These are phyloP conservation scores for Leistus spinibarbis DNA, from an alignment of 2,888 invertebrate genomes.

Conservation along the genomic window DNA sequence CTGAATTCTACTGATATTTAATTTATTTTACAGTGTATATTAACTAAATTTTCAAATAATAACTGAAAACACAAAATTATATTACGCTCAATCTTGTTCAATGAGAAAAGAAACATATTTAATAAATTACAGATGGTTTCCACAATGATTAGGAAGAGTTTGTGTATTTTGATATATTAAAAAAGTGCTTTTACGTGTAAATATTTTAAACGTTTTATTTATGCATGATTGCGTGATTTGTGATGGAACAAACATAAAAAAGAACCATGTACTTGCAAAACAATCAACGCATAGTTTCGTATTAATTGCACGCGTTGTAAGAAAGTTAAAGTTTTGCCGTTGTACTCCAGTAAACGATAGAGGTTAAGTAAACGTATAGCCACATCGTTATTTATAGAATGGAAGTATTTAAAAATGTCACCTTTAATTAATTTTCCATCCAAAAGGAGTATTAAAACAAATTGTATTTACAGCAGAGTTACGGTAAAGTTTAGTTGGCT, in stretches of 20 bases:
- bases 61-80: too few relatives aligned
- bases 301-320: neutral
- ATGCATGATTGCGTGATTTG: neutral
- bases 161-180: neutral
- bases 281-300: neutral
- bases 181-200: neutral
- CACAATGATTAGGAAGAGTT: too few relatives aligned
- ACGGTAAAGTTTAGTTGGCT: neutral
- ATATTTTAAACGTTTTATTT: neutral
- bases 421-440: neutral
- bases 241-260: neutral
- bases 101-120: too few relatives aligned
- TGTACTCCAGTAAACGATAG: too few relatives aligned
- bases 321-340: neutral
- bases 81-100: too few relatives aligned
- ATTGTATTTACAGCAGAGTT: neutral
- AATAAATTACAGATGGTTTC: too few relatives aligned
- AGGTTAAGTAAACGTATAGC: too few relatives aligned
- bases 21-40: too few relatives aligned
- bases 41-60: too few relatives aligned
- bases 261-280: neutral
- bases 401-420: neutral
- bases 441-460: conserved; percentile 6
- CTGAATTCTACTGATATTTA: too few relatives aligned
- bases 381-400: neutral